Conservation (phyloP, 1,140 invertebrate genomes). For the Drosophila saltans region DNA sequence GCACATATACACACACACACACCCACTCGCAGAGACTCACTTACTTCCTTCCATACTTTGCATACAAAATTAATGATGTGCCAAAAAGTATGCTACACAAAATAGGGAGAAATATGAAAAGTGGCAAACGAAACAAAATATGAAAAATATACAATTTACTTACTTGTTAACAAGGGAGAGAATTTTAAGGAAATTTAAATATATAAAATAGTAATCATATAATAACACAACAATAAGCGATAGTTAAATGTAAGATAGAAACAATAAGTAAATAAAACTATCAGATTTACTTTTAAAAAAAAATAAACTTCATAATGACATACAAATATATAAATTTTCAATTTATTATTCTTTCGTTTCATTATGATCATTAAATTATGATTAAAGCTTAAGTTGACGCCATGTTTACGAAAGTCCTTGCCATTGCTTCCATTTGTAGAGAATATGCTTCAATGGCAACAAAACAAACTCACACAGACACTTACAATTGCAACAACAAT, state of each 20-base stretch:
- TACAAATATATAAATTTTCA: no score
- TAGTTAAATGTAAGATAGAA: no score
- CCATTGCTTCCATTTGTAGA: constrained; percentile 12
- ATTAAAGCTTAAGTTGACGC: constrained; percentile 21
- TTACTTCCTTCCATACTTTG: constrained; percentile 31
- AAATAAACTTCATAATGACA: no score
- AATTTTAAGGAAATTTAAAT: no score
- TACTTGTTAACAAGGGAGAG: no score
- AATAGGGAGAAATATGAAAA: constrained; percentile 11
- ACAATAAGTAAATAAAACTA: no score
- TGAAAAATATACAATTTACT: no score
- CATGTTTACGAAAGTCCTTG: not conserved
- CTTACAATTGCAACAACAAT: constrained; percentile 3
- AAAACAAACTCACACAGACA: not conserved
- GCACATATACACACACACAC: constrained; percentile 32
- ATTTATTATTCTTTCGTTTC: not conserved
- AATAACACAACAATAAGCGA: no score
- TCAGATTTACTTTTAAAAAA: no score
- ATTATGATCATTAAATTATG: constrained; percentile 23
- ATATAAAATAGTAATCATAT: no score
- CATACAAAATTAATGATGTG: constrained; percentile 74
- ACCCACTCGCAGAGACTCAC: constrained; percentile 7
- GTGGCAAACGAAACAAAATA: no score
- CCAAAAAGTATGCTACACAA: constrained; percentile 63
- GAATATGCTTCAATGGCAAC: constrained; percentile 14